Conservation (phyloP, 2,888 invertebrate genomes). For the Acanthococcus lagerstroemiae region DNA sequence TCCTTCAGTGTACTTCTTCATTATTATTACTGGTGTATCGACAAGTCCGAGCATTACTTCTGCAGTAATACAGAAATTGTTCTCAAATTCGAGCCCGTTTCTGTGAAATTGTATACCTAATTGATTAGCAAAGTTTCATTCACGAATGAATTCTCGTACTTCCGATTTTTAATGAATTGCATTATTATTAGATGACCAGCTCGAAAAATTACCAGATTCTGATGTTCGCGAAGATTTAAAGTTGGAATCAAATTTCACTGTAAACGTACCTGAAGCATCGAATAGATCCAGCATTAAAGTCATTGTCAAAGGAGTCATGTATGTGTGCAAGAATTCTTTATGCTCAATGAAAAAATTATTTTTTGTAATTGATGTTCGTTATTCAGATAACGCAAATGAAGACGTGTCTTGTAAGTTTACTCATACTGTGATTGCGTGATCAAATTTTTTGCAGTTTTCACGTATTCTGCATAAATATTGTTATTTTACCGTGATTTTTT, state of each 20-base stretch:
- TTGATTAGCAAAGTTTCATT: too few species aligned
- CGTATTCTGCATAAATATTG: too few species aligned
- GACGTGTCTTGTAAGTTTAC: not conserved
- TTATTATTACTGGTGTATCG: not conserved
- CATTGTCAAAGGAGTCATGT: not conserved
- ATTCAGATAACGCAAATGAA: not conserved
- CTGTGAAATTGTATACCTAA: too few species aligned
- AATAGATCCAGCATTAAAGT: not conserved
- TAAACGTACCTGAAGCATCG: not conserved
- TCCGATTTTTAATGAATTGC: not conserved
- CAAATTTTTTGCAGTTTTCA: not conserved
- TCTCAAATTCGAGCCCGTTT: too few species aligned
- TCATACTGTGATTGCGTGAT: not conserved
- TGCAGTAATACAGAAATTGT: too few species aligned
- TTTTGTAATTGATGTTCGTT: slow-evolving; percentile 2
- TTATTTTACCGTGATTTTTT: too few species aligned
- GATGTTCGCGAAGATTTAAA: not conserved
- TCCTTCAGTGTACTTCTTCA: not conserved
- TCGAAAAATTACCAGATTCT: not conserved
- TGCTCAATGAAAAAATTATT: not conserved
- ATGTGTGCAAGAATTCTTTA: not conserved
- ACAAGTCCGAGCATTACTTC: not conserved
- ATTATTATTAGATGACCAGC: not conserved
- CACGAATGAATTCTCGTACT: not conserved
- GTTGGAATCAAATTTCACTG: not conserved